Base-by-base conservation (phyloP, 2,888 invertebrate species). In the Sepioteuthis lessoniana region DNA sequence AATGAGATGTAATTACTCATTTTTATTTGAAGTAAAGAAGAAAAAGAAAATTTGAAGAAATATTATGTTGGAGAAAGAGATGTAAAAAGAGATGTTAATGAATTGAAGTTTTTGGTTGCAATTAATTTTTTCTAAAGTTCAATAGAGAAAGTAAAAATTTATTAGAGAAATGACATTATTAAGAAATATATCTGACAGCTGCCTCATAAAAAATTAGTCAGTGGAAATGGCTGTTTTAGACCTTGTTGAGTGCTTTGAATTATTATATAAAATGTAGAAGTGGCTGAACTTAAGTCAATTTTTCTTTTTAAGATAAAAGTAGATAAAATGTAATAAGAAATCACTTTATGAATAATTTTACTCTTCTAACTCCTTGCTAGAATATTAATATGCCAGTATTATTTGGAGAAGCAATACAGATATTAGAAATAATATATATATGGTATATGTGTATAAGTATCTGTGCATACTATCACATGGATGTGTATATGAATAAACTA, bases 131-230 rank as follows among this genome's bases (percentile, higher is more conserved):
- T 35, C 13, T 13, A 76, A 76, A 4, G 35, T 76, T 76, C n/a
- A 35, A n/a, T 76, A 35, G 76, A 4, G n/a, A n/a, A 35, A 35
- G 76, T 76, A 76, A 76, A 76, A 76, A 76, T 76, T 76, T 76
- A 76, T 76, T 76, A 35, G 16, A 76, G n/a, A 16, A 76, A 35
- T 76, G 76, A 76, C 76, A 76, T 76, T 76, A 76, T 76, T 76
- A 21, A 76, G 76, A 76, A 76, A 76, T 76, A 76, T 76, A 76
- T 76, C 76, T 76, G 76, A 76, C 76, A 76, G 76, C 76, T 76
- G 35, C 76, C 19, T 76, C 76, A 76, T 76, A 76, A 76, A 76
- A 76, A 76, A n/a, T 35, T 76, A 10, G n/a, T n/a, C 3, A 13
- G 76, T 76, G 19, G 13, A n/a, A n/a, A 76, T 76, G 76, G n/a